Conservation (phyloP, 2,888 invertebrate species). For the Podabrus alpinus region DNA sequence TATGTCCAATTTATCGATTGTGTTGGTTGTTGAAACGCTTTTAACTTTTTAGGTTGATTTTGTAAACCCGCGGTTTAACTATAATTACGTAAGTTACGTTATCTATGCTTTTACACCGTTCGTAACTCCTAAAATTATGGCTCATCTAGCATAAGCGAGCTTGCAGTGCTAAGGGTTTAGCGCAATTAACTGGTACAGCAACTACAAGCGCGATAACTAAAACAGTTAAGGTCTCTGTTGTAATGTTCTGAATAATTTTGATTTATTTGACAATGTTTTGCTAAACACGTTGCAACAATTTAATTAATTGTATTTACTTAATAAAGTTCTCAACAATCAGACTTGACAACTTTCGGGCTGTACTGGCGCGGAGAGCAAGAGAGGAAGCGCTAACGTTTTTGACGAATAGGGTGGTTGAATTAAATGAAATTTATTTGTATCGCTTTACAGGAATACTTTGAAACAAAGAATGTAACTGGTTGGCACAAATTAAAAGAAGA, state of each 20-base stretch:
- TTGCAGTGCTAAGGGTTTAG: not conserved
- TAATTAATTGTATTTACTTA: not conserved
- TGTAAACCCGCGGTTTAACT: not conserved
- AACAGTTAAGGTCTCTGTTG: not conserved
- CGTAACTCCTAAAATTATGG: not conserved
- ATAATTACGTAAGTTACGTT: not conserved
- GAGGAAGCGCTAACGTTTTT: not conserved
- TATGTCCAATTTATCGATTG: not conserved
- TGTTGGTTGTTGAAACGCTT: not conserved
- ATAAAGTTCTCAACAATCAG: not conserved
- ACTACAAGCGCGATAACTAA: not conserved
- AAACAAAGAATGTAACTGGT: not conserved
- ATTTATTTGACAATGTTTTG: not conserved
- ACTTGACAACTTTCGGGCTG: not conserved
- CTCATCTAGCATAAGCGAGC: not conserved
- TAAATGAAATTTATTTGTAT: not conserved
- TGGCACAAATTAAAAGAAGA: not conserved
- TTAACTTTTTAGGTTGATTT: not conserved
- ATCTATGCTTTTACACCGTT: not conserved
- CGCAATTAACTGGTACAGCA: not conserved
- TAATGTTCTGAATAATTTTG: not conserved
- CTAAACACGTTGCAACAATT: not conserved
- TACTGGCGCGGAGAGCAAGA: too few relatives aligned
- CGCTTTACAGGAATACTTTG: not conserved
- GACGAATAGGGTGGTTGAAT: not conserved